Percentiles rank a stretch among this genome's conserved stretches.
phyloP scores from a whole-genome alignment of 2,888 invertebrate genomes.

The Balanococcus diminutus region DNA sequence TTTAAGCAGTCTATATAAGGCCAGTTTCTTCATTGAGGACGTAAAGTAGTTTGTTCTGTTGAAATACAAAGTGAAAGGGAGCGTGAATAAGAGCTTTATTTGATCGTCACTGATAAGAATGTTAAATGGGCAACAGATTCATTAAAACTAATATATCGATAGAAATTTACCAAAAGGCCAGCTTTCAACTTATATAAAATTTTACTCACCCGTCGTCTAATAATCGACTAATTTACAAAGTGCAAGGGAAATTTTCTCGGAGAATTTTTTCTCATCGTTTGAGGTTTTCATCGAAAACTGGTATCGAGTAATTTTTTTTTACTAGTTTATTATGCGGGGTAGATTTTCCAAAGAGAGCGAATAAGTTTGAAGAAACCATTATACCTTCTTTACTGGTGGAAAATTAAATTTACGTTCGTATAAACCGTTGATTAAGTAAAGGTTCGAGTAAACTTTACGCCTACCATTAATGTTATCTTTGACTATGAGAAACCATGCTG shows the following conservation, averaged over 20 bases:
- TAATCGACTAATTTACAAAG: neutral
- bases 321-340: no score
- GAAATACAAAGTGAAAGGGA: neutral
- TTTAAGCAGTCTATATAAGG: constrained; percentile 23
- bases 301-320: neutral
- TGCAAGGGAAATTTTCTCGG: neutral
- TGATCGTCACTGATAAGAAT: constrained; percentile 28
- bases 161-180: neutral
- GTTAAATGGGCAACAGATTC: constrained; percentile 22
- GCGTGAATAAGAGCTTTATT: constrained; percentile 8
- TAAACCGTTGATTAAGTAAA: neutral
- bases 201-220: neutral
- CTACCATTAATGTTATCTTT: constrained; percentile 17
- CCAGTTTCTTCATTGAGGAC: constrained; percentile 15
- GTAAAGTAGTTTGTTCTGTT: neutral
- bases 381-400: neutral
- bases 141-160: constrained; percentile 27
- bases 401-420: neutral
- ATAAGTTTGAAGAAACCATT: neutral
- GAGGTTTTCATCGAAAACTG: neutral
- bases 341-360: neutral
- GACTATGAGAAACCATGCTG: neutral
- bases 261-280: neutral
- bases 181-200: neutral
- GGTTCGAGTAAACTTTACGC: neutral